Evolutionary conservation across 2,113 vertebrate genomes (phyloP).

Genomic region (Mormoops blainvillei): DNA sequence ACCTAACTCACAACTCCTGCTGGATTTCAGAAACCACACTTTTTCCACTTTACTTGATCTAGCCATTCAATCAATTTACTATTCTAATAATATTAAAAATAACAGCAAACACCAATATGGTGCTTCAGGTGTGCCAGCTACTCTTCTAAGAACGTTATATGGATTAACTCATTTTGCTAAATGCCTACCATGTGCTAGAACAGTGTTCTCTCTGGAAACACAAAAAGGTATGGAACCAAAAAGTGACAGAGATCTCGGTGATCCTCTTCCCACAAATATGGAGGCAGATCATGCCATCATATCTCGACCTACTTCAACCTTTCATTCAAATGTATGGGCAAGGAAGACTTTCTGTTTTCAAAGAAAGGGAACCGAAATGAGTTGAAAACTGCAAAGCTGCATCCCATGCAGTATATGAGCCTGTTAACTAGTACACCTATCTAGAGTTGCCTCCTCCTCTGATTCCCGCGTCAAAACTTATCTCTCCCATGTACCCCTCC

Average conservation of each 20-base stretch:
- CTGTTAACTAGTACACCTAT: neutral
- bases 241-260: rapidly evolving
- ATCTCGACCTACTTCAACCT: neutral
- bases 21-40: neutral
- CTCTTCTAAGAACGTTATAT: neutral
- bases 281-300: no score
- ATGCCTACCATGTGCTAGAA: neutral
- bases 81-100: neutral
- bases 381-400: neutral
- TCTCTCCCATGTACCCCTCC: neutral
- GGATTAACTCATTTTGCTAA: neutral
- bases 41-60: neutral
- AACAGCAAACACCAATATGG: neutral
- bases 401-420: neutral
- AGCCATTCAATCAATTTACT: neutral
- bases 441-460: neutral
- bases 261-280: neutral
- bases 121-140: neutral
- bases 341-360: neutral
- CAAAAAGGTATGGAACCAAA: rapidly evolving
- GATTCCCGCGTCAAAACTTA: neutral
- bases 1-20: neutral
- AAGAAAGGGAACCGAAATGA: neutral
- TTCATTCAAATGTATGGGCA: neutral
- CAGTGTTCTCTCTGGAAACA: neutral